Base-by-base conservation (phyloP, 2,888 invertebrate species). In the Ectemnius continuus region DNA sequence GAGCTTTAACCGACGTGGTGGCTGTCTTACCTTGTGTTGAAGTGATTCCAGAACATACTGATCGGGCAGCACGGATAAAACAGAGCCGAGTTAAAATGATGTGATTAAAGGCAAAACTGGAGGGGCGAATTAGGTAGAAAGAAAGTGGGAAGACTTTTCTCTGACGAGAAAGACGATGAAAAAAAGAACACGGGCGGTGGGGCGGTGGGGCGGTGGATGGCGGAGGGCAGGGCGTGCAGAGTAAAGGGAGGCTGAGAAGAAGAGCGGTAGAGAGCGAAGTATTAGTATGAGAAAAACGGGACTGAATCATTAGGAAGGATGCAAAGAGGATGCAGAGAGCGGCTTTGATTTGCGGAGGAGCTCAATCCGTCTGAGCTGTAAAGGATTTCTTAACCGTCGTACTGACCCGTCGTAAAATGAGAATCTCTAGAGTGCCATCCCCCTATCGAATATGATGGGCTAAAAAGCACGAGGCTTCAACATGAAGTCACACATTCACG, bases 1-100 rank as follows among this genome's bases (percentile, higher is more conserved):
- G 75, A 78, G 69, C 62, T 69, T 71, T 58, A 47, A 47, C 81
- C 79, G 82, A 78, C 79, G 69, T 78, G 73, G 48, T 76, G 80
- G 75, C 78, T 75, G 91, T 94, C 97, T 97, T 97, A 98, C 98
- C 98, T 97, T 94, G 97, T 96, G 93, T 97, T 97, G 96, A 98
- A 97, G 96, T 97, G 97, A 95, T 97, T 97, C 98, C 97, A 97
- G 96, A 97, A 97, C 94, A 97, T 96, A 97, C 97, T 98, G 96
- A 93, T 87, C 88, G 91, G 91, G 95, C 95, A 95, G 95, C 95
- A 94, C 93, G 94, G 94, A 93, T 89, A 92, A 93, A 93, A 94
- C 90, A 92, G 94, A 94, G 92, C 91, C 93, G 92, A 93, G 92
- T 90, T 91, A 90, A 90, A 91, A 88, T 87, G 83, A 85, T 83